Percentiles rank a stretch among this genome's conserved stretches.
Conservation (phyloP, 2,888 invertebrate genomes). For the Tenthredo amoena region DNA sequence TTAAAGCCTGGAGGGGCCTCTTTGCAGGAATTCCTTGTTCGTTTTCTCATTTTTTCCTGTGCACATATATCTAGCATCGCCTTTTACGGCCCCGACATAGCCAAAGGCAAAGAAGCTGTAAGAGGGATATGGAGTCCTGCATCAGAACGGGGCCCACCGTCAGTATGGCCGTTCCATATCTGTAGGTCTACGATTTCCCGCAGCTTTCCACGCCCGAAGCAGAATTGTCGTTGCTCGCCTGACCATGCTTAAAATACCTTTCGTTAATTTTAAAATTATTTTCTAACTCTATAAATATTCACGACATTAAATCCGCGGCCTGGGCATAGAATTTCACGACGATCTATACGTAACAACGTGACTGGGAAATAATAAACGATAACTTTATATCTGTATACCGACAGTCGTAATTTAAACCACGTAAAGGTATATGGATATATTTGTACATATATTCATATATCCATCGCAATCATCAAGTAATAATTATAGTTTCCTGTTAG, state of each 20-base stretch:
- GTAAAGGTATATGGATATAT: no score
- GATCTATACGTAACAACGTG: background rate
- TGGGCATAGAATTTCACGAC: background rate
- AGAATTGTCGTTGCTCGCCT: conserved; percentile 55
- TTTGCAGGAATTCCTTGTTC: background rate
- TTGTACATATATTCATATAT: background rate
- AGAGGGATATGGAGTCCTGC: conserved; percentile 18
- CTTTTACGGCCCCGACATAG: conserved; percentile 11
- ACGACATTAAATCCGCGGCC: background rate
- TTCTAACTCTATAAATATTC: background rate
- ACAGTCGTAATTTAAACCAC: no score
- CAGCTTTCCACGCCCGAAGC: conserved; percentile 54
- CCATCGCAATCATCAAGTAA: background rate
- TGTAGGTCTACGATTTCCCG: conserved; percentile 26
- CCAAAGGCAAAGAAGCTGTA: conserved; percentile 25
- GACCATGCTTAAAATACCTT: background rate
- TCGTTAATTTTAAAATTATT: background rate
- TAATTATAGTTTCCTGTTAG: background rate
- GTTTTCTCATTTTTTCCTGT: background rate
- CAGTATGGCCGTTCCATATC: conserved; percentile 49
- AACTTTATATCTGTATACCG: no score
- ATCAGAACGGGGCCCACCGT: conserved; percentile 40
- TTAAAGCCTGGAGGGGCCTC: background rate
- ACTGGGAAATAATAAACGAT: no score
- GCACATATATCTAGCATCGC: conserved; percentile 4